Conservation (phyloP, 2,888 invertebrate species). For the Timema cristinae region DNA sequence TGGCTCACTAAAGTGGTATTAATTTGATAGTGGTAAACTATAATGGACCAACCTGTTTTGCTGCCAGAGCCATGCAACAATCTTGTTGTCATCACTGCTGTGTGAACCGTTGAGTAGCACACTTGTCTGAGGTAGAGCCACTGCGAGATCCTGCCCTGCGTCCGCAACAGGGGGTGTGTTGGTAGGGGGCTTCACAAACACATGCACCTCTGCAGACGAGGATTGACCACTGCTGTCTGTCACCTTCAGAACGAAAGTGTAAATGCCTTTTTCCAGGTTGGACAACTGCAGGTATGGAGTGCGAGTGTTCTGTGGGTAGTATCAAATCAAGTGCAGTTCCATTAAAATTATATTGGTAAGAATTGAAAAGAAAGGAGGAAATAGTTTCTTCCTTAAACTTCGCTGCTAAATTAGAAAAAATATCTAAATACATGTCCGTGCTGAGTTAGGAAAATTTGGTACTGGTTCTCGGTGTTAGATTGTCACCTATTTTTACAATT, state of each 20-base stretch:
- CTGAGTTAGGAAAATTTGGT: too few relatives aligned
- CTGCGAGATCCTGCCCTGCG: constrained; percentile 56
- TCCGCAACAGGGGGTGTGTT: constrained; percentile 72
- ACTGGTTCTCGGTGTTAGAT: too few relatives aligned
- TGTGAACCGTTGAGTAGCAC: constrained; percentile 72
- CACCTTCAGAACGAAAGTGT: constrained; percentile 88
- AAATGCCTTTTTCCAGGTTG: constrained; percentile 89
- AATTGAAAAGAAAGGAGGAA: too few relatives aligned
- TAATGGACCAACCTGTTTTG: constrained; percentile 56
- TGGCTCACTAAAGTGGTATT: too few relatives aligned
- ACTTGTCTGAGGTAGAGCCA: constrained; percentile 81
- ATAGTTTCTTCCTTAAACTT: too few relatives aligned
- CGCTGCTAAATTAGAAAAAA: too few relatives aligned
- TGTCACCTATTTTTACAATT: too few relatives aligned
- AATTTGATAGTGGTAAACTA: too few relatives aligned
- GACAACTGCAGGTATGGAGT: constrained; percentile 85
- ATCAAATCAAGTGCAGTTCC: too few relatives aligned
- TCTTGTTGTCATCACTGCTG: constrained; percentile 79
- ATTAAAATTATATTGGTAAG: too few relatives aligned
- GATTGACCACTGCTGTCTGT: constrained; percentile 88
- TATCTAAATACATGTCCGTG: too few relatives aligned
- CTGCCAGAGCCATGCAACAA: constrained; percentile 79
- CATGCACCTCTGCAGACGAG: constrained; percentile 82
- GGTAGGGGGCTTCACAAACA: constrained; percentile 87
- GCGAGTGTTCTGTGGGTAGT: constrained; percentile 65